Evolutionary conservation across 2,113 vertebrate species (phyloP), one percentile per base, ranked within the genome.

Genomic region (Epinephelus cyanopodus): DNA sequence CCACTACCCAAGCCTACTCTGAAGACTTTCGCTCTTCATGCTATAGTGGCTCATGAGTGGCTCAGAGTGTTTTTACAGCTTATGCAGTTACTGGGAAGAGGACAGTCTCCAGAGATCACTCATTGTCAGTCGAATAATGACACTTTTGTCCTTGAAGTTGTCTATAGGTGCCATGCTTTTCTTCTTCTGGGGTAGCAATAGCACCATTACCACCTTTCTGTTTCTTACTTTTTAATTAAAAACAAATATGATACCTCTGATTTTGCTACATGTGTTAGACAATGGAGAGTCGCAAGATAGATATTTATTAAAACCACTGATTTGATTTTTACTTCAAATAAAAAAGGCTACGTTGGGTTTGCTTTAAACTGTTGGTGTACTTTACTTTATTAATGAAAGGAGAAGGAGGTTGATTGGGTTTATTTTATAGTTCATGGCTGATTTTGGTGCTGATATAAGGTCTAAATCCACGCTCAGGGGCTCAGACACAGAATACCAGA

Each of bases 381-480:
- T 56, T 64, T 42, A 63, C 39, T 52, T 70, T 63, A 2, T 50
- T 53, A 73, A 62, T 17, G 1, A 74, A 50, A 53, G 14, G 13
- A 54, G 9, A 56, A 52, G 48, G 33, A 71, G 58, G 6, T 33
- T 17, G 13, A 25, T 15, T 37, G 19, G 27, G 19, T 79, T 77
- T 29, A 63, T 56, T 52, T 27, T 61, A 21, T n/a, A 33, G 70
- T 69, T 78, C 6, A 33, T 63, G 23, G 7, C 64, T 42, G 29
- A 68, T 82, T 78, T 61, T 50, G 57, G 69, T 29, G 53, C 67
- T 69, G 67, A 82, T 83, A 53, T 83, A 47, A 53, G 47, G 25
- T 89, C 61, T 91, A 53, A 90, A 89, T 85, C 60, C 82, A 65
- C 85, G 56, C 79, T 88, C 67, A 61, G 54, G 73, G 69, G 73